Base-by-base conservation (phyloP, 2,888 invertebrate genomes). In the Chloroclystis v-ata region DNA sequence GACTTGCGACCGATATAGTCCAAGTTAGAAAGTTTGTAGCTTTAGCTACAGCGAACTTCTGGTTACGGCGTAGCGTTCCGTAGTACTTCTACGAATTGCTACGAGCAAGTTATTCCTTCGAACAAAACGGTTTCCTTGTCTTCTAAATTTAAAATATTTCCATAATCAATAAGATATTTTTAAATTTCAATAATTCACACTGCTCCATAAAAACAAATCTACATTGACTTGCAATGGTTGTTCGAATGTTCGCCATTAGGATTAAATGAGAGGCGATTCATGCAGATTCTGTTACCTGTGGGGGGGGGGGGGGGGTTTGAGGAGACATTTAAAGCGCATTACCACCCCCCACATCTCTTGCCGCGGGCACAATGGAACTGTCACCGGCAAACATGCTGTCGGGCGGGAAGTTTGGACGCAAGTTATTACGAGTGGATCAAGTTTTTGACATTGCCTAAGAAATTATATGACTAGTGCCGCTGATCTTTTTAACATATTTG, bases 11-110 rank as follows among this genome's bases (percentile, higher is more conserved):
- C 20, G 20, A 20, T 20, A 5, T 2, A 20, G 20, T 5, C 2
- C 2, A 20, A 20, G 20, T 20, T 20, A 4, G 5, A 28, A 57
- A 63, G 49, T 59, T 63, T 54, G 60, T 61, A 61, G 60, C 49
- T 16, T 33, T 42, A 11, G n/a, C n/a, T n/a, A n/a, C n/a, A n/a
- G n/a, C n/a, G n/a, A n/a, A n/a, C n/a, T n/a, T n/a, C n/a, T n/a
- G n/a, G 53, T 56, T 61, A 61, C 63, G 61, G 37, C 54, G 50
- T 59, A 61, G 59, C 45, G 32, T 13, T 8, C 29, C 60, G 66
- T 63, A 69, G 63, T 60, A 26, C 25, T 35, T 43, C 48, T 39
- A 48, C 43, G 43, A 24, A 20, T 1, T 30, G 13, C 13, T 32
- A 32, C 14, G 32, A 4, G 4, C 32, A 1, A 32, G n/a, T 33